phyloP scores from a whole-genome alignment of 1,140 invertebrate genomes.

The Homarus americanus region DNA sequence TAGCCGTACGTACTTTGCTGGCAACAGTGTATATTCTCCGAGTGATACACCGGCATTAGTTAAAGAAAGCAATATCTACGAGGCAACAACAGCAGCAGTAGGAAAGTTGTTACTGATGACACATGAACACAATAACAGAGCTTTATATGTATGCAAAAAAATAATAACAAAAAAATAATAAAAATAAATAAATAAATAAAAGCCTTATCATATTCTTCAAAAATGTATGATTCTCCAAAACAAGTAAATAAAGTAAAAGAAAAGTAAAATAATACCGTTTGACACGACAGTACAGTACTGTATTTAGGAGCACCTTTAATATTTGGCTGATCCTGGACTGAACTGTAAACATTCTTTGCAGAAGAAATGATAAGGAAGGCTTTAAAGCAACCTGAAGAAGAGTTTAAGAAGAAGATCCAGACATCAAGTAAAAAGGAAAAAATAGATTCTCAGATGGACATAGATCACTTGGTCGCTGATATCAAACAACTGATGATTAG shows the following conservation, averaged over 20 bases:
- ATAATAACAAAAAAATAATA: too few relatives aligned
- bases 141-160: too few relatives aligned
- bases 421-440: not conserved
- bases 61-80: not conserved
- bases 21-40: too few relatives aligned
- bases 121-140: too few relatives aligned
- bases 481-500: not conserved
- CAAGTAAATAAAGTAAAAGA: not conserved
- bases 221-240: not conserved
- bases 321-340: not conserved
- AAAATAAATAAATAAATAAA: not conserved
- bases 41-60: not conserved
- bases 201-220: not conserved
- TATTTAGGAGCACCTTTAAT: too few relatives aligned
- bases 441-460: not conserved
- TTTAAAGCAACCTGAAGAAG: not conserved
- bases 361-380: not conserved
- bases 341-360: not conserved
- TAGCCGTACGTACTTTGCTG: too few relatives aligned
- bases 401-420: not conserved
- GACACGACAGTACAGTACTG: too few relatives aligned
- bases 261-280: not conserved
- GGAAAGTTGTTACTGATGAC: too few relatives aligned
- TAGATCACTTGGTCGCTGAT: not conserved
- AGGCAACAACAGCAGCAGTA: not conserved